Evolutionary conservation across 2,797 vertebrate species (phyloP).

Genomic region (Myoxocephalus aenaeus): DNA sequence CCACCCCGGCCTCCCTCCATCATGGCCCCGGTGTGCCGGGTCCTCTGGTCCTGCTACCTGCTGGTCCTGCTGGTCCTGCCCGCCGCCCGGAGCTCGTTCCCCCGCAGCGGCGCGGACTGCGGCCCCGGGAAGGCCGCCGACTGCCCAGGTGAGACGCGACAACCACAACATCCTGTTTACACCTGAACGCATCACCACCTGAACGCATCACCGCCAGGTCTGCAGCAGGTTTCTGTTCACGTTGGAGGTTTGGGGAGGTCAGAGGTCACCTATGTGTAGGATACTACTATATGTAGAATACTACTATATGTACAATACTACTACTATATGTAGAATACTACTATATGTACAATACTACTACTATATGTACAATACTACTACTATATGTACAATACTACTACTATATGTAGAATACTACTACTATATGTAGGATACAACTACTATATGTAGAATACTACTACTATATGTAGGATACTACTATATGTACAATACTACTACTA

Average conservation of each 20-base stretch:
- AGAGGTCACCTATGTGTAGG: slow-evolving; percentile 30
- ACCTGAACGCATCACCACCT: slow-evolving; percentile 3
- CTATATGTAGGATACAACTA: no score
- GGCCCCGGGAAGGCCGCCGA: slow-evolving; percentile 68
- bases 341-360: no score
- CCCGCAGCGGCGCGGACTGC: slow-evolving; percentile 69
- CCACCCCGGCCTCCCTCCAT: slow-evolving; percentile 42
- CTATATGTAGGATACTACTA: no score
- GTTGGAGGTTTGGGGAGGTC: slow-evolving; percentile 15
- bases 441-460: no score
- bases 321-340: no score
- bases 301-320: no score
- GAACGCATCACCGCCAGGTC: not conserved
- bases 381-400: no score
- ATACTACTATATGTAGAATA: no score
- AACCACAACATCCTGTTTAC: not conserved
- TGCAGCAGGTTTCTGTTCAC: not conserved
- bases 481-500: no score
- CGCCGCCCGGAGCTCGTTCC: slow-evolving; percentile 62
- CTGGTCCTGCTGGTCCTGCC: slow-evolving; percentile 54
- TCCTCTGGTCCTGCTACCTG: slow-evolving; percentile 49
- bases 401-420: no score
- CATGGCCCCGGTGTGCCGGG: slow-evolving; percentile 68
- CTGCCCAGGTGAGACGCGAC: slow-evolving; percentile 69
- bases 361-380: no score